These are phyloP conservation scores for Onychomys arenicola DNA, from an alignment of 2,797 vertebrate genomes.

Conservation along the genomic window DNA sequence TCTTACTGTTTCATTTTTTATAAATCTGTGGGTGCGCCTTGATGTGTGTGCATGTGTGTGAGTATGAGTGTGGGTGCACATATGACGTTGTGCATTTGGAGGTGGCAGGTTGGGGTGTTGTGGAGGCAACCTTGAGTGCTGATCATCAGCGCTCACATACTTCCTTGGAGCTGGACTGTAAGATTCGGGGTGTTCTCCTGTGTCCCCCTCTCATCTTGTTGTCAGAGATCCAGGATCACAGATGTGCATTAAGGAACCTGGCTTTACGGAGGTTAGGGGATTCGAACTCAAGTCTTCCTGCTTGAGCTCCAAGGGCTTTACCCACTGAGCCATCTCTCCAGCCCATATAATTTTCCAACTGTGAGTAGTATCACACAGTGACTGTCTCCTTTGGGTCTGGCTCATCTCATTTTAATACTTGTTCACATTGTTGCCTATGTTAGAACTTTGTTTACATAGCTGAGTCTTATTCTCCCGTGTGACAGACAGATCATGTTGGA, in stretches of 20 bases:
- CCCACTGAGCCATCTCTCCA: not conserved
- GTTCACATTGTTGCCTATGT: fast-evolving
- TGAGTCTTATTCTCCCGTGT: fast-evolving
- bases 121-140: too few relatives aligned
- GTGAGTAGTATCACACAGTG: fast-evolving
- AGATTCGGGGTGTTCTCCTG: fast-evolving
- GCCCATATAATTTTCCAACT: not conserved
- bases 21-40: not conserved
- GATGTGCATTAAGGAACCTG: not conserved
- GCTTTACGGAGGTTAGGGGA: not conserved
- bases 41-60: not conserved
- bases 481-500: fast-evolving
- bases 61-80: not conserved
- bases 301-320: not conserved
- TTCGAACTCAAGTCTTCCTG: not conserved
- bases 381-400: not conserved
- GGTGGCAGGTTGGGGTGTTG: not conserved
- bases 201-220: not conserved
- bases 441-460: not conserved
- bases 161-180: not conserved
- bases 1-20: not conserved
- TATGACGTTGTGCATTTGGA: too few relatives aligned
- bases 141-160: not conserved
- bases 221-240: too few relatives aligned
- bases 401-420: not conserved